Conservation (phyloP, 2,888 invertebrate genomes). For the Saturnia pavonia region DNA sequence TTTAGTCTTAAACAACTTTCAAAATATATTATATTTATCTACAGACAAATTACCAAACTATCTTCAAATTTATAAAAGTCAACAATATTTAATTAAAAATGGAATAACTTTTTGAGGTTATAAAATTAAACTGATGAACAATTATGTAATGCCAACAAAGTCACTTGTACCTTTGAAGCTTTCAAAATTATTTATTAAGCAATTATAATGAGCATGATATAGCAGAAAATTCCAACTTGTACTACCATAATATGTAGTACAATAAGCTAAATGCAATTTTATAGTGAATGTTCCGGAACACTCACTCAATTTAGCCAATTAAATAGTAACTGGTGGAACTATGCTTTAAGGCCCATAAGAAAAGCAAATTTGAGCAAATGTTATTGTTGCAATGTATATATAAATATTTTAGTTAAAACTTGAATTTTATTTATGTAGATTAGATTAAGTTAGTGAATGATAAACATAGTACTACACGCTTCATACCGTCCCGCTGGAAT, state of each 20-base stretch:
- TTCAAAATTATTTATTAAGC: not conserved
- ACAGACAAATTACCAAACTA: not conserved
- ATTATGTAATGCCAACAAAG: not conserved
- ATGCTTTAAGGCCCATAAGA: not conserved
- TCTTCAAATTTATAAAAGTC: too few relatives aligned
- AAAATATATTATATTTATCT: not conserved
- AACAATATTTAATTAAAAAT: too few relatives aligned
- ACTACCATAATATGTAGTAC: not conserved
- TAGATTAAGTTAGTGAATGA: not conserved
- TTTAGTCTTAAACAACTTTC: not conserved
- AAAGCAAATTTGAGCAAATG: not conserved
- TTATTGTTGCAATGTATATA: not conserved
- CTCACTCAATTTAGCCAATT: too few relatives aligned
- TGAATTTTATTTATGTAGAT: not conserved
- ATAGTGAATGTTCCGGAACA: not conserved
- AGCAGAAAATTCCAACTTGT: not conserved
- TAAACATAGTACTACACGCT: not conserved
- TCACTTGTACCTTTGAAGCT: not conserved
- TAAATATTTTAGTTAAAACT: not conserved
- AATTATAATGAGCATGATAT: not conserved
- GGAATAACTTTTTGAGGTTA: too few relatives aligned
- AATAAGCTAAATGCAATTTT: not conserved
- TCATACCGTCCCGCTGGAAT: constrained; percentile 65
- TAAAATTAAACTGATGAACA: not conserved
- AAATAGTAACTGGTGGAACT: too few relatives aligned